Conservation (phyloP, 2,113 vertebrate species). For the Perognathus longimembris region DNA sequence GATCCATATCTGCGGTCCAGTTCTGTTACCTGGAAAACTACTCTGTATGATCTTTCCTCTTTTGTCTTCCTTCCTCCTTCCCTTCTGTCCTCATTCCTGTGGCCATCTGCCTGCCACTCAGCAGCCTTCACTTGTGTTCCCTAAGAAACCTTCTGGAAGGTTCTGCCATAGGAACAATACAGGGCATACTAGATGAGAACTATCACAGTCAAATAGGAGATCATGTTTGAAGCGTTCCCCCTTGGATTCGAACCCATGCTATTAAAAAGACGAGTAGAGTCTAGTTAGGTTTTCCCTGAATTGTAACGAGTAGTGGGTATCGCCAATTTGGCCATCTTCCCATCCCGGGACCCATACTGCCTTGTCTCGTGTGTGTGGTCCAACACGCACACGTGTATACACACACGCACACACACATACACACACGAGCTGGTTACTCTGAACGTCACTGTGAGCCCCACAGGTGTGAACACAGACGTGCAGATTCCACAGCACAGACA, state of each 20-base stretch:
- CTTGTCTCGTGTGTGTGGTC: rapidly evolving
- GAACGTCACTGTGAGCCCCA: too few relatives aligned
- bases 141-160: neutral
- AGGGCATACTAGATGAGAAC: neutral
- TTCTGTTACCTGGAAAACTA: neutral
- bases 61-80: neutral
- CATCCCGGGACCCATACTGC: neutral
- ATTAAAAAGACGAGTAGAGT: neutral
- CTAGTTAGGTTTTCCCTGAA: neutral
- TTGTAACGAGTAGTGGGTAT: neutral
- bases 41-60: neutral
- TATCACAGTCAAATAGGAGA: neutral
- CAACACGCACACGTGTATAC: neutral
- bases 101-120: neutral
- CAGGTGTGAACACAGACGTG: too few relatives aligned
- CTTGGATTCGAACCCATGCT: neutral
- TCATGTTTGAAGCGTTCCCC: neutral
- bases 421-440: neutral
- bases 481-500: neutral
- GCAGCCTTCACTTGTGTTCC: neutral
- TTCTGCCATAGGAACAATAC: neutral
- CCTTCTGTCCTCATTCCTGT: neutral
- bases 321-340: neutral
- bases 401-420: neutral
- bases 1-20: neutral